Evolutionary conservation across 1,140 invertebrate species (phyloP), one percentile per base, ranked within the genome.

Genomic region (Euglossa dilemma): DNA sequence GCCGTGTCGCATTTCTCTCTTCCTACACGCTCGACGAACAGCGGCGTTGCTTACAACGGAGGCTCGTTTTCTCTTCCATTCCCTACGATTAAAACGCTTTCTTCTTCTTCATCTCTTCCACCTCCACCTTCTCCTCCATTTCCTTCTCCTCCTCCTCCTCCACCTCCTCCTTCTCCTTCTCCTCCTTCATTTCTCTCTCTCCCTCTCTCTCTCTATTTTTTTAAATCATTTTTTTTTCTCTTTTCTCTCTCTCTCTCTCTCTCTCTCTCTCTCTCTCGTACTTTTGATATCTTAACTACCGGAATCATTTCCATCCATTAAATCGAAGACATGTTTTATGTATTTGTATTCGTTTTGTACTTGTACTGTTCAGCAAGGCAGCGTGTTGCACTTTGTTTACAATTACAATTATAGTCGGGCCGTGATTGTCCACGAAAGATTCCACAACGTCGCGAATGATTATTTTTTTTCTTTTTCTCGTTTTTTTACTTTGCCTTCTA

Each of bases 341-440:
- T 94, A 93, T 93, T 94, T 94, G 92, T 94, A 93, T 93, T 94
- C 92, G 91, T 94, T 94, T 94, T 94, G 94, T 94, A 94, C 94
- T 94, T 94, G 94, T 94, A 94, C 93, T 94, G 93, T 94, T 94
- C 92, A 94, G 93, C 94, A 94, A 94, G 94, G 94, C 94, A 94
- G 94, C 94, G 93, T 94, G 94, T 94, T 94, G 93, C 94, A 94
- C 93, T 94, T 94, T 94, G 93, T 94, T 90, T 94, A 94, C 92
- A 93, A 84, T 93, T 93, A 91, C 91, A 93, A 92, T 92, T 93
- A 89, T 92, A 92, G 90, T 92, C 91, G 92, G 92, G 91, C 89
- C 92, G 90, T 88, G 90, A 93, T 89, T 92, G 86, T 91, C 91
- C 87, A 89, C 90, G 88, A 93, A 91, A 92, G 89, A 92, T 90